Conservation (phyloP, 2,888 invertebrate species). For the Ephialtes manifestator region DNA sequence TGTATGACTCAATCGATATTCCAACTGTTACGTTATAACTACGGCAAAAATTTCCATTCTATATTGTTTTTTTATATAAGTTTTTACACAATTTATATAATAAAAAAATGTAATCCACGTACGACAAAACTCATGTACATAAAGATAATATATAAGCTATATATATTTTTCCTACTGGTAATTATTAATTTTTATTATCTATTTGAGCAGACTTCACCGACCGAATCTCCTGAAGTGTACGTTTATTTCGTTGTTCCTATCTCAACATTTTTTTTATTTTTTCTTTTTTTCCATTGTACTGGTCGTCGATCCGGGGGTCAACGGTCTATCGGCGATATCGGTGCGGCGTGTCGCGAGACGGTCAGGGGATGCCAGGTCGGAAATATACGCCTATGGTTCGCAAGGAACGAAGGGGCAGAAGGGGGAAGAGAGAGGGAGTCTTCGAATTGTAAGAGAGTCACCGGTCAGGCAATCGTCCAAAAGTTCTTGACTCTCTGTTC, state of each 20-base stretch:
- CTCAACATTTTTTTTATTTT: constrained; percentile 1
- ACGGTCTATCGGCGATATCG: constrained; percentile 67
- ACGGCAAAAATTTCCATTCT: no score
- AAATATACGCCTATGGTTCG: constrained; percentile 79
- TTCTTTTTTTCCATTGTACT: constrained; percentile 17
- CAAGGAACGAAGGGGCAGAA: constrained; percentile 38
- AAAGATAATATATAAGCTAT: not conserved
- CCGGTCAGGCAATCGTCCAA: constrained; percentile 84
- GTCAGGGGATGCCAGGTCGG: constrained; percentile 79
- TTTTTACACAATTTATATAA: no score
- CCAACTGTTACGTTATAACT: no score
- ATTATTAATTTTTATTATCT: not conserved
- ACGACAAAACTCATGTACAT: no score
- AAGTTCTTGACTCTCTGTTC: constrained; percentile 63
- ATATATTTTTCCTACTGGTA: not conserved
- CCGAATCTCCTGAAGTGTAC: not conserved
- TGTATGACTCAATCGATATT: no score
- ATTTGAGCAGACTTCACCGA: not conserved
- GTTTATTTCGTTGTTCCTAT: constrained; percentile 5
- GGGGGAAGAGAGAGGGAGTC: constrained; percentile 75
- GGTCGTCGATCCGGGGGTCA: constrained; percentile 67
- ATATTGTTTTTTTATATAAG: no score
- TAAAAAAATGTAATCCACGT: no score
- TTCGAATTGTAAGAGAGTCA: constrained; percentile 84
- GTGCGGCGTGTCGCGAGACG: constrained; percentile 53